Evolutionary conservation across 2,888 invertebrate genomes (phyloP).

Genomic region (Diaphora mendica): DNA sequence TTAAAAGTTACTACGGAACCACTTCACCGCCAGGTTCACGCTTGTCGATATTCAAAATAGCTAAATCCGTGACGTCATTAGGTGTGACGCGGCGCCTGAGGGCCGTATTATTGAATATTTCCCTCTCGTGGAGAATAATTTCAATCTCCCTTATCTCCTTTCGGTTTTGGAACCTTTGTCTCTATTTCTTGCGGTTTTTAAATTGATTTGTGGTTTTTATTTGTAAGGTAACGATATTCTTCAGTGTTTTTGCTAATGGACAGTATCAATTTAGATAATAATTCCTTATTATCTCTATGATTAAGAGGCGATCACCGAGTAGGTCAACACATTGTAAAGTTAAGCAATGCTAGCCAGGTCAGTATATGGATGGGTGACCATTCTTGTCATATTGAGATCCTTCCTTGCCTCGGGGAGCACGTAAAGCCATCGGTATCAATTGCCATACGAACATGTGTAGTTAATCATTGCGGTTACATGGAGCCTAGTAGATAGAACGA

Average conservation of each 20-base stretch:
- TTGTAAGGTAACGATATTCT: neutral
- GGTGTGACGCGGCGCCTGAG: constrained; percentile 16
- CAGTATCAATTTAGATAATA: neutral
- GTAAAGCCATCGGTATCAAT: no score
- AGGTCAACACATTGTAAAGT: no score
- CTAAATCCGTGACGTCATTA: constrained; percentile 24
- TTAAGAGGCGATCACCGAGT: no score
- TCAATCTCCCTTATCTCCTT: constrained; percentile 8
- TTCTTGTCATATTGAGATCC: no score
- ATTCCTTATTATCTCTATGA: neutral
- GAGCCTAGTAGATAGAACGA: no score
- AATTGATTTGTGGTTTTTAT: neutral
- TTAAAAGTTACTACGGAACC: constrained; percentile 14
- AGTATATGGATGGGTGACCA: no score
- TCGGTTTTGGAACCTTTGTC: constrained; percentile 7
- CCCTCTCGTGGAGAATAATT: constrained; percentile 17
- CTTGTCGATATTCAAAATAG: constrained; percentile 22
- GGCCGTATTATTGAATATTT: constrained; percentile 19
- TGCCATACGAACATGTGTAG: no score
- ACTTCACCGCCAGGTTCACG: neutral
- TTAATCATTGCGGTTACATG: no score
- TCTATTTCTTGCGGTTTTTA: constrained; percentile 1
- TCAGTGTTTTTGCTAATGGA: neutral
- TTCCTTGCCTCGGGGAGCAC: no score
- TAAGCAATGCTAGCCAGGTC: no score